phyloP scores from a whole-genome alignment of 2,113 vertebrate species.

The Indicator indicator region DNA sequence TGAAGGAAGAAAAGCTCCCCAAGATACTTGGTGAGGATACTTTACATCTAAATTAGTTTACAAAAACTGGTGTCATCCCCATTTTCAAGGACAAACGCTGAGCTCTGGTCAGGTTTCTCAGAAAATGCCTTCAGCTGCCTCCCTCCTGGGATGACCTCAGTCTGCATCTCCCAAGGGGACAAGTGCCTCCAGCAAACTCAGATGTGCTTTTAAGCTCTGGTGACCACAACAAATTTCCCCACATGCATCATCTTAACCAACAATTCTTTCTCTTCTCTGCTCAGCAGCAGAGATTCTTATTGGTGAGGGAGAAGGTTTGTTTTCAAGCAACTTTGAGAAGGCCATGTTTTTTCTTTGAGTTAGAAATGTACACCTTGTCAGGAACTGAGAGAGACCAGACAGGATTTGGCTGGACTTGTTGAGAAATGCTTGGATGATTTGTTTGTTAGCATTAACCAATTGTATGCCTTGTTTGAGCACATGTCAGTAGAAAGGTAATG shows the following conservation, averaged over 20 bases:
- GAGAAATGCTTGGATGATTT: no score
- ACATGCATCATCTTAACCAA: background rate
- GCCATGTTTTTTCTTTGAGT: no score
- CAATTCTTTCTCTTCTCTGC: background rate
- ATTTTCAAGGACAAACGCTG: background rate
- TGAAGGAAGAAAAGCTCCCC: background rate
- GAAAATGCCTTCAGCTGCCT: background rate
- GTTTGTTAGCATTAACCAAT: no score
- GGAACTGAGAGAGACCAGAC: no score
- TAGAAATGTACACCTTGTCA: no score
- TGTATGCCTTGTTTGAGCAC: no score
- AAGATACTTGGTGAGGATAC: accelerated
- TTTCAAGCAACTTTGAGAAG: no score
- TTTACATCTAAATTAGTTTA: background rate
- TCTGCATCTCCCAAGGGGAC: background rate
- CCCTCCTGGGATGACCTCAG: background rate
- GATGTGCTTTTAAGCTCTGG: background rate
- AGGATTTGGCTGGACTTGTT: no score
- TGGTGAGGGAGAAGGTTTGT: no score
- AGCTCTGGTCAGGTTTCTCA: background rate
- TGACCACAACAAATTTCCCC: background rate
- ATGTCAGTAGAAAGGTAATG: no score
- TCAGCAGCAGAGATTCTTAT: background rate
- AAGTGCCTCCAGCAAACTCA: background rate
- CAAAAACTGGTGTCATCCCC: background rate